phyloP scores from a whole-genome alignment of 2,797 vertebrate genomes.

The Fratercula arctica region DNA sequence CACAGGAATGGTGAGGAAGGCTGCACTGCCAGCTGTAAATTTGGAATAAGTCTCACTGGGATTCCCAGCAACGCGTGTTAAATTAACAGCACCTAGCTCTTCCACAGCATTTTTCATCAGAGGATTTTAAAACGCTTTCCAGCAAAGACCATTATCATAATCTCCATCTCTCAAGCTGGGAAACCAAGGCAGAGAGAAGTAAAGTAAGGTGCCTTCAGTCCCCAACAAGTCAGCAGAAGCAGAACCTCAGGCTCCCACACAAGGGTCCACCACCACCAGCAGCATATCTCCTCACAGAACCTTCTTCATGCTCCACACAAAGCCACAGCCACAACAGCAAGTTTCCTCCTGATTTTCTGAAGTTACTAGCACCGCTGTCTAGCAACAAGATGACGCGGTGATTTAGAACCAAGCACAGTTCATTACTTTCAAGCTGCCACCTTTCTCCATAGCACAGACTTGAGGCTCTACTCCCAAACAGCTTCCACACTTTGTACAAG shows the following conservation, averaged over 20 bases:
- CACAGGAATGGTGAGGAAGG: background rate
- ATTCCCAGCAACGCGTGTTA: background rate
- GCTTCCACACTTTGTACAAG: background rate
- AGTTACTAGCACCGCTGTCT: background rate
- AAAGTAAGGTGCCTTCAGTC: background rate
- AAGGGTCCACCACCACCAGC: background rate
- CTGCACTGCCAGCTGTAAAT: background rate
- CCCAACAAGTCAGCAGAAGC: background rate
- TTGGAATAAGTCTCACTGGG: background rate
- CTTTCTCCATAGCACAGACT: background rate
- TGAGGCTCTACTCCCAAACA: background rate
- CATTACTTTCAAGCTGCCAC: background rate
- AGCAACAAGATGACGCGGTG: background rate
- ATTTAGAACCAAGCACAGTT: background rate
- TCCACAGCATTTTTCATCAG: background rate
- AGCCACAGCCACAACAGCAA: background rate
- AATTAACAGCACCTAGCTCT: background rate
- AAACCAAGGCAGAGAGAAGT: background rate
- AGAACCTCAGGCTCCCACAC: background rate
- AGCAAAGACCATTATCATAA: background rate
- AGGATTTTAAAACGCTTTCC: background rate
- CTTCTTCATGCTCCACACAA: background rate
- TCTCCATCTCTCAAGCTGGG: background rate
- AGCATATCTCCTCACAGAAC: background rate
- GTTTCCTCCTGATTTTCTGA: background rate